These are phyloP conservation scores for Lepilemur septentrionalis DNA, from an alignment of 2,797 vertebrate genomes.

Conservation along the genomic window DNA sequence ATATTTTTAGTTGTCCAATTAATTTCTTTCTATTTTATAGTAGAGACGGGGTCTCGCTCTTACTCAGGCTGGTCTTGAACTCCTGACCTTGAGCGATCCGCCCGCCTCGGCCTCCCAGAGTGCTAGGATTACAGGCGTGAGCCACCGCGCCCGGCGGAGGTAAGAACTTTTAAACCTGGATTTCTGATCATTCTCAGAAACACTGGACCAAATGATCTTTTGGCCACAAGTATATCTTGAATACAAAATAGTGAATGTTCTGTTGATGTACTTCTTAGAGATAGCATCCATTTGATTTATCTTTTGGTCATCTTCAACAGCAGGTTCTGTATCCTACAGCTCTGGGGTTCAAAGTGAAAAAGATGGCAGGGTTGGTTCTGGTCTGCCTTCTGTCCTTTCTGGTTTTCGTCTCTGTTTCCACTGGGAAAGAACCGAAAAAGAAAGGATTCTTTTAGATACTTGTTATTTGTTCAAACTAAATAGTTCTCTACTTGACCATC, in stretches of 20 bases:
- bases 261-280: background rate
- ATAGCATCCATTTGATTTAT: background rate
- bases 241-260: background rate
- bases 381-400: background rate
- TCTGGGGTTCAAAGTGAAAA: background rate
- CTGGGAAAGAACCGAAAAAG: slow-evolving; percentile 9
- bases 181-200: background rate
- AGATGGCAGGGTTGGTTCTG: background rate
- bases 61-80: too few relatives aligned
- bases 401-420: background rate
- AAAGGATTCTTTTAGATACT: background rate
- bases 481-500: background rate
- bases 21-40: too few relatives aligned
- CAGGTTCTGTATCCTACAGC: background rate
- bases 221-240: background rate
- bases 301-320: background rate
- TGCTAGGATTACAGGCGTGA: too few relatives aligned
- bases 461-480: background rate
- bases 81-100: too few relatives aligned
- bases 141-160: too few relatives aligned
- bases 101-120: too few relatives aligned
- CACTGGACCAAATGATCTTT: background rate
- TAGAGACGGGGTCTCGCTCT: too few relatives aligned
- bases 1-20: too few relatives aligned
- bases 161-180: background rate